Conservation (phyloP, 2,113 vertebrate genomes). For the Forbesichthys agassizii region DNA sequence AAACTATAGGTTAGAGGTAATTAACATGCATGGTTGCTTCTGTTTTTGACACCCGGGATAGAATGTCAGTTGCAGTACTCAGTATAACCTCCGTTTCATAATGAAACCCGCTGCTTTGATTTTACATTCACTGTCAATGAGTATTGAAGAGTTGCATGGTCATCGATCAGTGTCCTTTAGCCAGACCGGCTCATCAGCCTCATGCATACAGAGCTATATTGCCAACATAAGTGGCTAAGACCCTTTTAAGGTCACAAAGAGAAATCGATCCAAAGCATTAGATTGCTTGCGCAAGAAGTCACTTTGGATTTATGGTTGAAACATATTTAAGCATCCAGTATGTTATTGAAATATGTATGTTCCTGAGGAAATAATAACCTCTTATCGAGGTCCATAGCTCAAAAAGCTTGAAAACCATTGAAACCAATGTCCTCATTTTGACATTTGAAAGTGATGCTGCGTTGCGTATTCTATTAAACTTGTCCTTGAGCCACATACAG, state of each 20-base stretch:
- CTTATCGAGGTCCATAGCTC: slow-evolving; percentile 3
- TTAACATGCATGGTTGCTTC: slow-evolving; percentile 18
- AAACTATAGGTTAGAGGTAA: slow-evolving; percentile 29
- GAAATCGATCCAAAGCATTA: too few relatives aligned
- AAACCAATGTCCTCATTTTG: slow-evolving; percentile 27
- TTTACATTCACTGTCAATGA: slow-evolving; percentile 26
- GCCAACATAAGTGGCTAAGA: neutral
- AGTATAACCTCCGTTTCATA: slow-evolving; percentile 30
- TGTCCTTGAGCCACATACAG: slow-evolving; percentile 19
- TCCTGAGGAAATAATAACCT: neutral
- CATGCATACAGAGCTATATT: neutral
- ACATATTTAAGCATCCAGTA: too few relatives aligned
- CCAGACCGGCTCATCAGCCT: neutral
- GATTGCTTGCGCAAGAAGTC: too few relatives aligned
- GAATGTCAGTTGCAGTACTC: slow-evolving; percentile 7
- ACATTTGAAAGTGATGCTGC: slow-evolving; percentile 31
- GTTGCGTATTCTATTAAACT: slow-evolving; percentile 19
- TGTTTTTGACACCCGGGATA: slow-evolving; percentile 23
- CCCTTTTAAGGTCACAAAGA: too few relatives aligned
- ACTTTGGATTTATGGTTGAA: too few relatives aligned
- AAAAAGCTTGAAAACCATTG: slow-evolving; percentile 11
- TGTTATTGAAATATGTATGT: neutral
- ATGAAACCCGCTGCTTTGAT: slow-evolving; percentile 39
- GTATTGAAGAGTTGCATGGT: slow-evolving; percentile 29
- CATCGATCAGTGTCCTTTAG: slow-evolving; percentile 40